Base-by-base conservation (phyloP, 2,113 vertebrate genomes). In the Sterrhoptilus dennistouni region DNA sequence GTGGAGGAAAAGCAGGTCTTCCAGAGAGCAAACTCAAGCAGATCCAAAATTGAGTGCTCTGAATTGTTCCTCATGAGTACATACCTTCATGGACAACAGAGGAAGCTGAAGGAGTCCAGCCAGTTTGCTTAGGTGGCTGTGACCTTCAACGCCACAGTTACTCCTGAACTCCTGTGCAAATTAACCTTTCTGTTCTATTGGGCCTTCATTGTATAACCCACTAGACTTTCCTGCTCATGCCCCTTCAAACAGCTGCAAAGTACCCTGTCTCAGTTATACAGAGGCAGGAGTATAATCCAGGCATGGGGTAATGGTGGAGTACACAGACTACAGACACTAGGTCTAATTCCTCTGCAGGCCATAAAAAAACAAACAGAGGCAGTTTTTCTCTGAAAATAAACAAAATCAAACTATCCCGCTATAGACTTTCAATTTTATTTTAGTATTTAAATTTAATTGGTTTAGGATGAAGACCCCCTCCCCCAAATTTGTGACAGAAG, bases 381-480 rank as follows among this genome's bases (percentile, higher is more conserved):
- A 77, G 44, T 12, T 76, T 9, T 85, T 74, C 71, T 35, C 52
- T 94, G 72, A 77, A 83, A 89, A 65, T 20, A 61, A 93, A 57
- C 5, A 84, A 65, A 59, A n/a, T 11, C n/a, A 49, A 54, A 23
- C 28, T 44, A 66, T 72, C 25, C 35, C 61, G 28, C 49, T 72
- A 52, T 40, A 80, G 45, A 40, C 8, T 61, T 61, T 5, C 1
- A 4, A 52, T 74, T 81, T 90, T 57, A 65, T 70, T 69, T 56
- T 38, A 64, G 13, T 49, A n/a, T 50, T 89, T 74, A 44, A 33
- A 36, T 74, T 21, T 20, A 28, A 9, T 11, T 23, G 78, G 70
- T 95, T 97, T 93, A 97, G 96, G 94, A 95, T 90, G 69, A 96
- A 66, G 95, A 94, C 33, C 19, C 3, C 31, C 15, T 44, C 42